Conservation (phyloP, 2,888 invertebrate genomes). For the Chironomus riparius region DNA sequence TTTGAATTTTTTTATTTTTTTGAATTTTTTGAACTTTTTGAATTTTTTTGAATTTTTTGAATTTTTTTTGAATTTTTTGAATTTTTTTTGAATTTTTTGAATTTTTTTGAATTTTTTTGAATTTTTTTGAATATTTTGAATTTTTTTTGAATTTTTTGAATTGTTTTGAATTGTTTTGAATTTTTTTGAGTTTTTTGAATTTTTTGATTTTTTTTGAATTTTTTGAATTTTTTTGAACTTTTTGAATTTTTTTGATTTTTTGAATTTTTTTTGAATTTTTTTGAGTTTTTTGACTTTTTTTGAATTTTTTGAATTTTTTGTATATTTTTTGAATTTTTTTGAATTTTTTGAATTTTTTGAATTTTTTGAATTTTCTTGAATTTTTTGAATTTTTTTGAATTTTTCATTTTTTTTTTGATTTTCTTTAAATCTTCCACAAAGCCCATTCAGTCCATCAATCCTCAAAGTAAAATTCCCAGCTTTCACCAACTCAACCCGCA, state of each 20-base stretch:
- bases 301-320: not conserved
- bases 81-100: slow-evolving; percentile 35
- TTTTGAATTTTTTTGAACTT: not conserved
- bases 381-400: slow-evolving; percentile 35
- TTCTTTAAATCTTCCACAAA: slow-evolving; percentile 34
- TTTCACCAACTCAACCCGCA: slow-evolving; percentile 46
- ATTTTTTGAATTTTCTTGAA: not conserved
- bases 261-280: slow-evolving; percentile 36
- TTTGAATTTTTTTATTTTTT: slow-evolving; percentile 34
- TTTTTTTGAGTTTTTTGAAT: slow-evolving; percentile 34
- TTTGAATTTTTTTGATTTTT: not conserved
- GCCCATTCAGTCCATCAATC: slow-evolving; percentile 61
- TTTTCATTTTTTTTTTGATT: too few relatives aligned
- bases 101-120: too few relatives aligned
- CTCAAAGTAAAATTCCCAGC: slow-evolving; percentile 50
- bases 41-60: too few relatives aligned
- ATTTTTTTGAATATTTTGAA: too few relatives aligned
- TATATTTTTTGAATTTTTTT: not conserved
- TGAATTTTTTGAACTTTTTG: slow-evolving; percentile 35
- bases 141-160: too few relatives aligned
- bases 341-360: too few relatives aligned
- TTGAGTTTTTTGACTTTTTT: not conserved
- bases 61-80: not conserved
- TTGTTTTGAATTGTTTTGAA: not conserved
- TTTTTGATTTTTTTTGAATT: too few relatives aligned